Evolutionary conservation across 2,888 invertebrate genomes (phyloP), one percentile per base, ranked within the genome.

Genomic region (Orthosia gothica): DNA sequence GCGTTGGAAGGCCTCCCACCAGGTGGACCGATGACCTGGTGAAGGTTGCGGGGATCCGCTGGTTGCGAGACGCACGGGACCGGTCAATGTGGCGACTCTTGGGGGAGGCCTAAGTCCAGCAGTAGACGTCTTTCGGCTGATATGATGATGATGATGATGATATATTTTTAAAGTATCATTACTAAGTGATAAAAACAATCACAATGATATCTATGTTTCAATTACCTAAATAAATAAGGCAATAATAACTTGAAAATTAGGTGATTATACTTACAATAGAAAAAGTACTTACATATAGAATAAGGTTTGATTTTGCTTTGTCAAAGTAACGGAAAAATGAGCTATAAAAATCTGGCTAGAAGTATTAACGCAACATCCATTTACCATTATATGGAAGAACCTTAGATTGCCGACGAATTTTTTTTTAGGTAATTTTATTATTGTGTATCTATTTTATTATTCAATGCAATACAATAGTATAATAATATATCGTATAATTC

Each of bases 281-380:
- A 32, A 63, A 32, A 16, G 0, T 32, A 47, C 20, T 1, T 47
- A 18, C 15, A 2, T 47, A 18, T 26, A 18, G 45, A 32, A 32
- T 5, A 49, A 40, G 77, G 76, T 81, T 62, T 3, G 45, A 50
- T 55, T 61, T 65, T 77, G 45, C 20, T 81, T 81, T 67, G 52
- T 74, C 52, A 58, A 32, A 20, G n/a, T 52, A 57, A 32, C 16
- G 4, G 47, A 80, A 23, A 57, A 54, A 26, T 62, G 62, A 78
- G 82, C 82, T 81, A 78, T 78, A 76, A 58, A n/a, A 20, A 26
- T 58, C 9, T 75, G 40, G 75, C 11, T 61, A 50, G 63, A n/a
- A 74, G 47, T n/a, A 49, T 45, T 13, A n/a, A 40, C 5, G 40
- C 59, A 59, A 59, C n/a, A n/a, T 59, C 12, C 59, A 59, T 40